Conservation (phyloP, 2,888 invertebrate genomes). For the Priocnemis perturbator region DNA sequence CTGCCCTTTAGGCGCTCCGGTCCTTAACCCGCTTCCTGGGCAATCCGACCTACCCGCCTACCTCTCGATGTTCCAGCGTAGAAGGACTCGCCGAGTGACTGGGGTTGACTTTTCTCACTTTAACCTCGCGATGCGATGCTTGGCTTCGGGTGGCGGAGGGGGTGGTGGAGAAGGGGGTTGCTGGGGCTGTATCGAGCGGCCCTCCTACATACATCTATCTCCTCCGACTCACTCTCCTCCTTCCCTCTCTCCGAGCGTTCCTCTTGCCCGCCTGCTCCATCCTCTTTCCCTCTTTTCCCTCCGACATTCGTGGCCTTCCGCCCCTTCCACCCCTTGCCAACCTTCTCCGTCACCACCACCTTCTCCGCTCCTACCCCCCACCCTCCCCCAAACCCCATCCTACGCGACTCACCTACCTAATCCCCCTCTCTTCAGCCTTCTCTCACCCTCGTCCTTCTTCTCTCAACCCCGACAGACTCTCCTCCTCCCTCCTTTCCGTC, state of each 20-base stretch:
- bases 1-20: conserved; percentile 31
- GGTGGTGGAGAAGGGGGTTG: conserved; percentile 67
- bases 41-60: conserved; percentile 48
- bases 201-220: conserved; percentile 76
- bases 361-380: conserved; percentile 49
- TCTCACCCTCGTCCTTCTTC: conserved; percentile 26
- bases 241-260: conserved; percentile 54
- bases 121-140: conserved; percentile 75
- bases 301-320: conserved; percentile 72
- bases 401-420: conserved; percentile 63
- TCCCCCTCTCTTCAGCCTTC: conserved; percentile 45
- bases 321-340: conserved; percentile 67
- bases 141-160: conserved; percentile 62
- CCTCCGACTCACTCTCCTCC: conserved; percentile 67
- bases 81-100: conserved; percentile 71
- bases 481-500: conserved; percentile 43
- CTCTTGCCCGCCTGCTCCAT: conserved; percentile 60
- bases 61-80: conserved; percentile 61
- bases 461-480: conserved; percentile 24
- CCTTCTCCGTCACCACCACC: conserved; percentile 62
- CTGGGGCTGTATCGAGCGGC: conserved; percentile 76
- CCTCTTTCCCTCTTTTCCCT: conserved; percentile 72
- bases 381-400: conserved; percentile 54
- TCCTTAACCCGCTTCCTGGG: conserved; percentile 57
- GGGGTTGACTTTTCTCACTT: conserved; percentile 75